phyloP scores from a whole-genome alignment of 53 echinoderm and acorn worm genomes.

The Crossaster papposus region DNA sequence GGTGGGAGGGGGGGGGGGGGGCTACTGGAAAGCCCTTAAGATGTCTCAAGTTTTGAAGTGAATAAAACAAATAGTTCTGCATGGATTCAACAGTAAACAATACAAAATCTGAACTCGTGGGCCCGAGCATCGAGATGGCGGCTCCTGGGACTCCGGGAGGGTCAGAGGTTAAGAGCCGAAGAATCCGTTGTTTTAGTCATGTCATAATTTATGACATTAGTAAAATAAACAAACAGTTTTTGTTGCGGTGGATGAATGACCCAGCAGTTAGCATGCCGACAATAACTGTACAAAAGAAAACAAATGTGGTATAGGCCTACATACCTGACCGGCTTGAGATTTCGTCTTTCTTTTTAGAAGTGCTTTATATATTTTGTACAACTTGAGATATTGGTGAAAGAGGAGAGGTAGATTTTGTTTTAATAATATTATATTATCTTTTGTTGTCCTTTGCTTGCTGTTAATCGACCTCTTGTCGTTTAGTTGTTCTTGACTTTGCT shows the following conservation, averaged over 20 bases:
- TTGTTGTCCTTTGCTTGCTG: too few relatives aligned
- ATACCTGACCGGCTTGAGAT: not conserved
- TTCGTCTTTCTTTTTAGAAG: not conserved
- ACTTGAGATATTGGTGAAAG: not conserved
- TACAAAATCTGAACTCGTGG: not conserved
- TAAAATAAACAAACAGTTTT: conserved; percentile 40
- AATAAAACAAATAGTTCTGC: conserved; percentile 29
- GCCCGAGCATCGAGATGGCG: conserved; percentile 3
- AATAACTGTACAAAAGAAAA: not conserved
- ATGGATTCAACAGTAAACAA: too few relatives aligned
- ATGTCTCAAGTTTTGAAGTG: conserved; percentile 13
- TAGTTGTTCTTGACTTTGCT: too few relatives aligned
- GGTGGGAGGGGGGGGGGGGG: too few relatives aligned
- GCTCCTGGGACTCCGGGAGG: conserved; percentile 15
- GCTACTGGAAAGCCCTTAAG: conserved; percentile 17
- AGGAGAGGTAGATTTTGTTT: not conserved
- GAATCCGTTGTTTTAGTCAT: conserved; percentile 40
- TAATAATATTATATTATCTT: not conserved
- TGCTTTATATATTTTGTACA: not conserved
- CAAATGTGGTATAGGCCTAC: not conserved
- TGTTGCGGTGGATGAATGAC: not conserved
- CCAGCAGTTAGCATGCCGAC: not conserved
- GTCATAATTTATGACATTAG: conserved; percentile 57
- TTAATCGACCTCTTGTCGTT: too few relatives aligned
- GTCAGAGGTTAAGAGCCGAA: conserved; percentile 56